These are phyloP conservation scores for Polia nebulosa DNA, from an alignment of 2,888 invertebrate genomes.

Conservation along the genomic window DNA sequence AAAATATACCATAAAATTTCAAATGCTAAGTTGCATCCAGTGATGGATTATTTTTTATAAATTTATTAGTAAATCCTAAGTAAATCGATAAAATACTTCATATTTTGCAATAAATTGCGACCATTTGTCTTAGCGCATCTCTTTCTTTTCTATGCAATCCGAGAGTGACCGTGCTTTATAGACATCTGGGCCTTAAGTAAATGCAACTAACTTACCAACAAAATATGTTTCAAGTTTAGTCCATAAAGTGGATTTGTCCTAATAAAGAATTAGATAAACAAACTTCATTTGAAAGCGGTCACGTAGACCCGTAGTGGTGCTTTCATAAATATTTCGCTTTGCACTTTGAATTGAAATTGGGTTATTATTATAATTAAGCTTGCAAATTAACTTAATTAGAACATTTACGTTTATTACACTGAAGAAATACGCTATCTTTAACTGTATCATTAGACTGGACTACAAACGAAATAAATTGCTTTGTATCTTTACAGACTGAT, in stretches of 20 bases:
- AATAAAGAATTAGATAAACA: constrained; percentile 47
- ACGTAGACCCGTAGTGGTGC: constrained; percentile 49
- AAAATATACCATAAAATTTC: too few relatives aligned
- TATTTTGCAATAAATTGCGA: too few relatives aligned
- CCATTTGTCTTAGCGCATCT: too few relatives aligned
- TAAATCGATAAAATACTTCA: too few relatives aligned
- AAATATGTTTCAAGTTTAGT: constrained; percentile 2
- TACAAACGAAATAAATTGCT: constrained; percentile 17
- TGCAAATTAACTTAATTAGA: constrained; percentile 51
- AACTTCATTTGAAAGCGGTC: constrained; percentile 62
- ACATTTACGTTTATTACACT: constrained; percentile 40
- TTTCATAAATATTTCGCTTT: constrained; percentile 57
- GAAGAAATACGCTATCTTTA: constrained; percentile 25
- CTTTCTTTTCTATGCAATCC: too few relatives aligned
- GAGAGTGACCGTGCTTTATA: too few relatives aligned
- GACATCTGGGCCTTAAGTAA: too few relatives aligned
- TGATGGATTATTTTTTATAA: too few relatives aligned
- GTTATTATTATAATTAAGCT: constrained; percentile 68
- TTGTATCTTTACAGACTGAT: constrained; percentile 6
- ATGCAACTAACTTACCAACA: background rate
- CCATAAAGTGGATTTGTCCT: constrained; percentile 17
- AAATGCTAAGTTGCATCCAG: too few relatives aligned
- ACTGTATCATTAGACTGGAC: constrained; percentile 23
- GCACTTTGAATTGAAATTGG: constrained; percentile 68
- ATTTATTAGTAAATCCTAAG: too few relatives aligned